Percentiles rank a stretch among this genome's conserved stretches.
Conservation (phyloP, 1,140 invertebrate species). For the Drosophila lowei region DNA sequence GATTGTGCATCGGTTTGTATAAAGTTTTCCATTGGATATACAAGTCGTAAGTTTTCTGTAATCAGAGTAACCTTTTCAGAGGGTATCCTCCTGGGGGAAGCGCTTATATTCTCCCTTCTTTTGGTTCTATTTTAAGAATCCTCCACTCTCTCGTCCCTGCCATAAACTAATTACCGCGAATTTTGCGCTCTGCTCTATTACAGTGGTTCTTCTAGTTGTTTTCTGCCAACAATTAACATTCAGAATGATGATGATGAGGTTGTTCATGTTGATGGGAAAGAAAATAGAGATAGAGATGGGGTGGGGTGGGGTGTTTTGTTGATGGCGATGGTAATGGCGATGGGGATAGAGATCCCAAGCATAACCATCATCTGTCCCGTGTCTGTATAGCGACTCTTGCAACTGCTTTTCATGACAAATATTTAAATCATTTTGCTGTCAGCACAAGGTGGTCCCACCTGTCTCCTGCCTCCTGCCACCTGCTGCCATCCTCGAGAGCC, state of each 20-base stretch:
- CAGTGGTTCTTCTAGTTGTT: slow-evolving; percentile 8
- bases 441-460: slow-evolving; percentile 2
- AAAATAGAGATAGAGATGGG: no score
- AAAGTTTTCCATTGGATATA: no score
- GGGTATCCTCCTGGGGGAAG: no score
- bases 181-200: slow-evolving; percentile 32
- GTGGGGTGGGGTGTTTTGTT: no score
- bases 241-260: slow-evolving; percentile 5
- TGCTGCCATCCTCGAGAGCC: background rate
- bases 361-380: no score
- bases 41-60: no score
- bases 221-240: slow-evolving; percentile 1
- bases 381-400: no score
- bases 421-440: slow-evolving; percentile 66
- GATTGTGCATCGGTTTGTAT: no score
- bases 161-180: slow-evolving; percentile 57
- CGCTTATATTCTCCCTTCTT: background rate
- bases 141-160: slow-evolving; percentile 16
- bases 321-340: no score
- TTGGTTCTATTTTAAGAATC: background rate
- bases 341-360: no score
- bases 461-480: no score
- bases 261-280: slow-evolving; percentile 12
- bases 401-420: slow-evolving; percentile 42
- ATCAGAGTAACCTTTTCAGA: no score